Evolutionary conservation across 2,113 vertebrate species (phyloP), one percentile per base, ranked within the genome.

Genomic region (Microcebus murinus): DNA sequence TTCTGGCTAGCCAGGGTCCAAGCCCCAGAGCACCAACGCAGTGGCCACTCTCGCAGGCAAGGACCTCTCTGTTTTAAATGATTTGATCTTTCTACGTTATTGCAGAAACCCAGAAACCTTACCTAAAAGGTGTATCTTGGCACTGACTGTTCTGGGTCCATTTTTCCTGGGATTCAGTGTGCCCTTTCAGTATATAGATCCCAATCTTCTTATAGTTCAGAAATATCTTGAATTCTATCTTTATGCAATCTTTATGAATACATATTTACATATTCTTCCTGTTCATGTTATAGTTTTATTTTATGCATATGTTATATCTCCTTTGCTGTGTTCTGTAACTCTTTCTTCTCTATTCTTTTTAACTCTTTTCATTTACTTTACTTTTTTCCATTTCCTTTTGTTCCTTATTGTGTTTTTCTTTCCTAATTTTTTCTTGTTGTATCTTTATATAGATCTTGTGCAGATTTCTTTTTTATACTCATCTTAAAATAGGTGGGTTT

Each of bases 401-500:
- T 42, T 85, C 31, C 71, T 82, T 42, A 2, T 7, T 68, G 0
- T 55, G 5, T 57, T 79, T 74, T 85, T 86, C 76, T 79, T 83
- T 73, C 76, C 39, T 82, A 36, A 21, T 85, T 86, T 71, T 61
- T 52, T 70, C 45, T 94, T 10, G 0, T 80, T 68, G 7, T 57
- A 20, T 90, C 84, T 92, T 92, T 97, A n/a, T 63, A 23, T 77
- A 80, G 39, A 73, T 76, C 18, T 52, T 50, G 4, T 21, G 23
- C 39, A 52, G 68, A 65, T 50, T 74, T 81, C 15, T 81, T 57
- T 74, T 86, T 67, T 73, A 63, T 87, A 68, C 34, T 50, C 45
- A 36, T 93, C 63, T 83, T 90, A 91, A 87, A 90, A 80, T 85
- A 45, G 71, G 36, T 76, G 76, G 34, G 52, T 55, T 85, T 87